These are phyloP conservation scores for Anguilla megastoma DNA, from an alignment of 2,797 vertebrate genomes.

Conservation along the genomic window DNA sequence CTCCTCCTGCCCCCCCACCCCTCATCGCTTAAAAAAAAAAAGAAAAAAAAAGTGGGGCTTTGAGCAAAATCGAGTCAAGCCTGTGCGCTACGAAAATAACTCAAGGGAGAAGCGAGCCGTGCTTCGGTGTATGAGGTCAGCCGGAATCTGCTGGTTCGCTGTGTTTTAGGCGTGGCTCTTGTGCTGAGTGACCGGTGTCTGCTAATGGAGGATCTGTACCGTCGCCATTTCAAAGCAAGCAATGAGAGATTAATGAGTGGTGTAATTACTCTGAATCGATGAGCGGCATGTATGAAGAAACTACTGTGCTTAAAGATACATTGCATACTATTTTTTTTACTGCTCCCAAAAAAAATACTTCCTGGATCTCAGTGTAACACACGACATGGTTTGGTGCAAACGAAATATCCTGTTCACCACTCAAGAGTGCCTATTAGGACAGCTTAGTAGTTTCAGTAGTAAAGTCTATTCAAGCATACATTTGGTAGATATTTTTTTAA, in stretches of 20 bases:
- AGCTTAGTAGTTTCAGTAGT: background rate
- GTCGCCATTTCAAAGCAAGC: background rate
- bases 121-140: background rate
- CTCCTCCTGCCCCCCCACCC: background rate
- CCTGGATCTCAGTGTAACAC: background rate
- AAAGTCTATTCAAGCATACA: too few species aligned
- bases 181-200: background rate
- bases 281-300: background rate
- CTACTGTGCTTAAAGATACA: background rate
- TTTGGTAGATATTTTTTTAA: background rate
- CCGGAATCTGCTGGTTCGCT: background rate
- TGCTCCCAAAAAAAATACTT: background rate
- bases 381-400: background rate
- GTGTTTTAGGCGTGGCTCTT: background rate
- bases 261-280: background rate
- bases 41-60: background rate
- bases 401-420: background rate
- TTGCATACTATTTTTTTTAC: background rate
- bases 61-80: background rate
- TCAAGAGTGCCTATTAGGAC: background rate
- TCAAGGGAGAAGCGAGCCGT: background rate
- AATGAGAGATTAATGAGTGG: background rate
- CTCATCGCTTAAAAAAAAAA: background rate
- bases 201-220: background rate
- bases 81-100: background rate